Evolutionary conservation across 1,140 invertebrate genomes (phyloP).

Genomic region (Microplitis mediator): DNA sequence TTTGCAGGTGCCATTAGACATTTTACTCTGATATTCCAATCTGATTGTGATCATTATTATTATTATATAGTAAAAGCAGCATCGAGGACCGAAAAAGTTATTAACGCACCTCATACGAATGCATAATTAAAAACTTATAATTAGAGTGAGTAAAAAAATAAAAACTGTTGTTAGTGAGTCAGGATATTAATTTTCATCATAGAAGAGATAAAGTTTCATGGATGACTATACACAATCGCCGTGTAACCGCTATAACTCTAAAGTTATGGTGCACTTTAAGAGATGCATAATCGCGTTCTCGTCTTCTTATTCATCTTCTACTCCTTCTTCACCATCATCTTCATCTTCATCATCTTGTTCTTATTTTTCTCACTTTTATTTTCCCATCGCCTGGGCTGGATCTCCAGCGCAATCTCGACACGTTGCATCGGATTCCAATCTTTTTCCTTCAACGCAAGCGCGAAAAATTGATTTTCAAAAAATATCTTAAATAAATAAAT

Average conservation of each 20-base stretch:
- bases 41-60: too few species aligned
- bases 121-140: neutral
- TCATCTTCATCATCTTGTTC: neutral
- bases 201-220: neutral
- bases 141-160: neutral
- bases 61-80: too few species aligned
- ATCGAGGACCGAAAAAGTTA: neutral
- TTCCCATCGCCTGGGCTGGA: slow-evolving; percentile 34
- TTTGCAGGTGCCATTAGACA: neutral
- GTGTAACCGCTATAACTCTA: slow-evolving; percentile 6
- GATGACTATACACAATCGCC: slow-evolving; percentile 4
- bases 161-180: neutral
- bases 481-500: neutral
- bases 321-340: neutral
- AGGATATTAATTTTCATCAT: slow-evolving; percentile 19
- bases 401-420: neutral
- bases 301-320: neutral
- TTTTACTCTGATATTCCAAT: too few species aligned
- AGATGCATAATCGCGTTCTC: neutral
- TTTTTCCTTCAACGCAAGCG: neutral
- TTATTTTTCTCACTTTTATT: neutral
- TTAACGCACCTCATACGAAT: neutral
- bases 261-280: neutral
- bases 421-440: too few species aligned
- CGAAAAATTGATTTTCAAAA: neutral